Evolutionary conservation across 2,888 invertebrate species (phyloP).

Genomic region (Endomychus coccineus): DNA sequence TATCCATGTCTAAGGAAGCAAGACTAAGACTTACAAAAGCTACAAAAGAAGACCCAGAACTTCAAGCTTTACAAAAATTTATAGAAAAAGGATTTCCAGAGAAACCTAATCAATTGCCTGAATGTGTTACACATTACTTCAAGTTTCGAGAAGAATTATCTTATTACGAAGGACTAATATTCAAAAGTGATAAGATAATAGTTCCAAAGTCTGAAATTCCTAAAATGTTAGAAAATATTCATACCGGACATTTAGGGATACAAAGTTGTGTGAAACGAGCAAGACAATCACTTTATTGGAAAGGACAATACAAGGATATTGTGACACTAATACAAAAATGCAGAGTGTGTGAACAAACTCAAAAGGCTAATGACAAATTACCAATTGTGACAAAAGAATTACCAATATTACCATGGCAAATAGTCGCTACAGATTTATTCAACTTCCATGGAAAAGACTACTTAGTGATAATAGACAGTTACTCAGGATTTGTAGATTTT

Average conservation of each 20-base stretch:
- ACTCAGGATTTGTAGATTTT: conserved; percentile 14
- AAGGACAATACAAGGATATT: conserved; percentile 11
- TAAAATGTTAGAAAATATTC: conserved; percentile 10
- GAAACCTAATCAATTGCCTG: conserved; percentile 1
- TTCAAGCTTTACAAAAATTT: too few species aligned
- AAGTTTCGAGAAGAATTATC: conserved; percentile 7
- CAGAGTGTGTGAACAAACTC: conserved; percentile 9
- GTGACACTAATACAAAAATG: conserved; percentile 9
- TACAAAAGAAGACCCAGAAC: too few species aligned
- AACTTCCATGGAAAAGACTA: conserved; percentile 9
- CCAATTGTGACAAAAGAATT: too few species aligned
- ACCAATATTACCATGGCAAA: conserved; percentile 10
- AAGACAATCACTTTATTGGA: conserved; percentile 14
- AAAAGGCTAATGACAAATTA: conserved; percentile 10
- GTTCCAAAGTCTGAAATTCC: too few species aligned
- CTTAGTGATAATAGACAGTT: conserved; percentile 11
- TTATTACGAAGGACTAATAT: not conserved
- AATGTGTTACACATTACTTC: conserved; percentile 5
- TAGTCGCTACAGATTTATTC: conserved; percentile 13
- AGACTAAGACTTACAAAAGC: too few species aligned
- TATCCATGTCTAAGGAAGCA: conserved; percentile 3
- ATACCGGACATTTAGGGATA: conserved; percentile 13
- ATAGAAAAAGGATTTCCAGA: conserved; percentile 8
- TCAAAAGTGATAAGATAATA: too few species aligned
- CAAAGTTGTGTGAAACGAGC: conserved; percentile 14